Evolutionary conservation across 2,113 vertebrate genomes (phyloP).

Genomic region (Rissa tridactyla): DNA sequence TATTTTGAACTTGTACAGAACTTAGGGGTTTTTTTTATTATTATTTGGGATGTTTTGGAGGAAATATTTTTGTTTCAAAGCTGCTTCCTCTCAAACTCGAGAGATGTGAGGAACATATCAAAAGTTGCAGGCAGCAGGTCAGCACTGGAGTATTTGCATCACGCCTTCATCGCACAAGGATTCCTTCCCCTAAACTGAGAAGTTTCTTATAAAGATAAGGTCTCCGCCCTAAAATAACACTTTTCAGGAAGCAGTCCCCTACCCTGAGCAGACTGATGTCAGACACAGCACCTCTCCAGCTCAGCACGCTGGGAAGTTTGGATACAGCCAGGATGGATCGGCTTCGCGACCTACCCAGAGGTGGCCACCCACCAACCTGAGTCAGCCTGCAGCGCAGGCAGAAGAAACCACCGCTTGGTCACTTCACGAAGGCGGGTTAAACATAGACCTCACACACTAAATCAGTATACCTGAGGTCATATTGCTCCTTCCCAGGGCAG

Average conservation of each 20-base stretch:
- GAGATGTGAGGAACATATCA: background rate
- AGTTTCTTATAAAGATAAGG: background rate
- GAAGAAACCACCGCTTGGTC: background rate
- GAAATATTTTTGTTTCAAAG: background rate
- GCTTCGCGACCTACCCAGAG: background rate
- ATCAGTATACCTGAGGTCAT: background rate
- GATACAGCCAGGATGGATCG: fast-evolving
- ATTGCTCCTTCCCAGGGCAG: background rate
- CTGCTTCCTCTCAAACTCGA: background rate
- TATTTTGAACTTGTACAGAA: background rate
- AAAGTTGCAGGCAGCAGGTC: background rate
- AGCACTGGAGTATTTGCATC: background rate
- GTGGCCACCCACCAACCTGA: background rate
- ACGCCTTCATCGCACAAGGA: fast-evolving
- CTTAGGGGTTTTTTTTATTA: background rate
- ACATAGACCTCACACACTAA: background rate
- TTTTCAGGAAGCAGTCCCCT: background rate
- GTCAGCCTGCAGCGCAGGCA: background rate
- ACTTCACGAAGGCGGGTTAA: background rate
- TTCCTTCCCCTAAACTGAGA: background rate
- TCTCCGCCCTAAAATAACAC: background rate
- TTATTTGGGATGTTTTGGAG: background rate
- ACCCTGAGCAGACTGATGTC: background rate
- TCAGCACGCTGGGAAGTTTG: background rate
- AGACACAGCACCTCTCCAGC: background rate